Conservation (phyloP, 2,888 invertebrate species). For the Lottia gigantea region DNA sequence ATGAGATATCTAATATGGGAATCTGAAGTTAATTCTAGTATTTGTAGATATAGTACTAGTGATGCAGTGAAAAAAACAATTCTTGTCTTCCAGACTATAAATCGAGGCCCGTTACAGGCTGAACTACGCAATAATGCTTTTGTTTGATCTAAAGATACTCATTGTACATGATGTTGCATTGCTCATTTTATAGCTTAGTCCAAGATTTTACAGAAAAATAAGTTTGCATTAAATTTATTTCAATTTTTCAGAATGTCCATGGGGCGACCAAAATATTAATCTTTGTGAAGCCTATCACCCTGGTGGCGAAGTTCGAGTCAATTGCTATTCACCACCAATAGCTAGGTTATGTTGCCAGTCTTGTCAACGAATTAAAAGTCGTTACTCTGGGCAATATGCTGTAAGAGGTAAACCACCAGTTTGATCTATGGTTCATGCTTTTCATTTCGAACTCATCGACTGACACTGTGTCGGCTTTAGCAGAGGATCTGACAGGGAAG, state of each 20-base stretch:
- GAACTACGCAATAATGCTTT: no score
- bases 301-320: conserved; percentile 37
- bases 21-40: no score
- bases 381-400: conserved; percentile 16
- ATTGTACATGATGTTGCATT: no score
- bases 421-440: no score
- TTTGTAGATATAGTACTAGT: neutral
- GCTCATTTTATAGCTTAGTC: no score
- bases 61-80: conserved; percentile 12
- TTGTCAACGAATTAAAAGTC: conserved; percentile 39
- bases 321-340: conserved; percentile 49
- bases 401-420: conserved; percentile 13
- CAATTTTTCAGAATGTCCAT: conserved; percentile 50
- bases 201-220: no score
- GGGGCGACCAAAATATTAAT: conserved; percentile 53
- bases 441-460: no score
- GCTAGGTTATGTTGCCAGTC: conserved; percentile 49
- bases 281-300: conserved; percentile 46
- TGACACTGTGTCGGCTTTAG: no score
- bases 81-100: neutral
- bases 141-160: neutral
- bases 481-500: no score
- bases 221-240: no score
- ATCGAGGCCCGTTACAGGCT: no score
- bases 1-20: no score